Evolutionary conservation across 2,113 vertebrate genomes (phyloP), one percentile per base, ranked within the genome.

Genomic region (Trichomycterus rosablanca): DNA sequence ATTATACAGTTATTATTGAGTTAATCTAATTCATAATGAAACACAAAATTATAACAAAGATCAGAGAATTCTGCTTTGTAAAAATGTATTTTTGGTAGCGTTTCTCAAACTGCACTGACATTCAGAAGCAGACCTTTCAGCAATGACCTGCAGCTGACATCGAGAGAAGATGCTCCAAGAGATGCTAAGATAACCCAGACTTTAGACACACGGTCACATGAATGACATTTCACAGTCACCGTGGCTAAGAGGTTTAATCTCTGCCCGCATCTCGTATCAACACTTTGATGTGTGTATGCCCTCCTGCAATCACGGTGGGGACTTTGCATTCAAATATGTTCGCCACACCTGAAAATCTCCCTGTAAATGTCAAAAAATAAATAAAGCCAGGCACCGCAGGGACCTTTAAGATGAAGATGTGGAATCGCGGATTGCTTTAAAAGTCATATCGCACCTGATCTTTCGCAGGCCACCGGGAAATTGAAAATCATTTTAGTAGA

Each of bases 331-430:
- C 67, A 70, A 67, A 70, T 73, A 70, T 58, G 26, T 37, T 59
- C 52, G 42, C 52, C 58, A 51, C 68, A 53, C 45, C 52, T 53
- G 65, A 59, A 71, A 71, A 71, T 62, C 63, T 60, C 34, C 63
- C 58, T 56, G 66, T 43, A 75, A 75, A 76, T 74, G 71, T 76
- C 74, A 76, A 54, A 68, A 75, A 63, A 45, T 49, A 76, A 76
- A 76, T 74, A 73, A 74, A 63, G 49, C 43, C 58, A 46, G 54
- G 12, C 24, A 43, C 53, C 49, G 19, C 50, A 40, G 16, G 50
- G 54, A 51, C 56, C 50, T 64, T 73, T 67, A 68, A 71, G 66
- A 46, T 60, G 51, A 56, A 68, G 60, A 68, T 66, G 42, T 66
- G 58, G 43, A 59, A 52, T 54, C 57, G 39, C 23, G 34, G 44